Evolutionary conservation across 1,140 invertebrate species (phyloP).

Genomic region (Patella vulgata): DNA sequence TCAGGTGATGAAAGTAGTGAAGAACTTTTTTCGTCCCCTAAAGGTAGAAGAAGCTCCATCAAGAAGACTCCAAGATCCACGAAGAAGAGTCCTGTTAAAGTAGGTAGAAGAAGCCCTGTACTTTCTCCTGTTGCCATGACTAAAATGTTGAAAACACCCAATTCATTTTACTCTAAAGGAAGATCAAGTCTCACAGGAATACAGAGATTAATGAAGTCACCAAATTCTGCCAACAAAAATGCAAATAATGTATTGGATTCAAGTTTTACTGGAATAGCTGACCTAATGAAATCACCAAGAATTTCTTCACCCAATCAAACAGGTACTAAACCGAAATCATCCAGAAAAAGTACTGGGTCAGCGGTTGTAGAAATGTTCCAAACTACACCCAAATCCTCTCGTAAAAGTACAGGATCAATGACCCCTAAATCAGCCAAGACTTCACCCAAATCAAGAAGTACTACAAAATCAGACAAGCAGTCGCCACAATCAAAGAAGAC

Average conservation of each 20-base stretch:
- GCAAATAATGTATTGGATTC: constrained; percentile 1
- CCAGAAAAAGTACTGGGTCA: constrained; percentile 18
- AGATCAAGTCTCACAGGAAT: constrained; percentile 21
- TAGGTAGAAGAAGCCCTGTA: neutral
- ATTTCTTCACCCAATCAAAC: constrained; percentile 8
- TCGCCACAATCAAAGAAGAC: constrained; percentile 4
- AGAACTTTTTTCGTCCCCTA: neutral
- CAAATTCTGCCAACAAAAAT: constrained; percentile 15
- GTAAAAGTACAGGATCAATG: constrained; percentile 3
- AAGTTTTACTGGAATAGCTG: constrained; percentile 31
- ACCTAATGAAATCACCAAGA: constrained; percentile 37
- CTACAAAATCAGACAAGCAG: constrained; percentile 13
- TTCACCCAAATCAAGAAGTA: constrained; percentile 9
- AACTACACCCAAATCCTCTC: constrained; percentile 25
- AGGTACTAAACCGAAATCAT: constrained; percentile 28
- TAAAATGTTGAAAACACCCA: neutral
- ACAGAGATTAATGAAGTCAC: constrained; percentile 29
- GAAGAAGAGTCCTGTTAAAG: neutral
- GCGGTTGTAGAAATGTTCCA: constrained; percentile 25
- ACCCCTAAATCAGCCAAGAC: constrained; percentile 23
- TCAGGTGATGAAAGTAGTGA: neutral
- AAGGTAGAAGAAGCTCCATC: neutral
- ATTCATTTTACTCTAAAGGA: neutral
- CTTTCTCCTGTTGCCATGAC: neutral
- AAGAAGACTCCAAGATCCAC: neutral